A percentile compares a stretch with the other conserved stretches of the same genome.
Evolutionary conservation across 2,113 vertebrate genomes (phyloP).

Genomic region (Scomber japonicus): DNA sequence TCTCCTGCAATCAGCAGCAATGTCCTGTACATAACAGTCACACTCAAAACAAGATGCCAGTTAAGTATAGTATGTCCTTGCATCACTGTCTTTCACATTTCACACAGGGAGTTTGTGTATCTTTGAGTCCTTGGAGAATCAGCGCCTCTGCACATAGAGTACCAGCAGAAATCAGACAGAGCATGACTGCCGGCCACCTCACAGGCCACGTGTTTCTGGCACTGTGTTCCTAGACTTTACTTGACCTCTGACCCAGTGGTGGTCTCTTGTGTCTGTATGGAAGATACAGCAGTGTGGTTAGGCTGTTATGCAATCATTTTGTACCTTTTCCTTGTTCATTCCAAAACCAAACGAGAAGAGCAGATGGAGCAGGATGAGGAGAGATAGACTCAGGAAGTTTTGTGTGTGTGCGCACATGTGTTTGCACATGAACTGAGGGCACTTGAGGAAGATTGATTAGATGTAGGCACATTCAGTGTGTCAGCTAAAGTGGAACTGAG

Average conservation of each 20-base stretch:
- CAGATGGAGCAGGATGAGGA: slow-evolving; percentile 22
- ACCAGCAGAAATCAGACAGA: slow-evolving; percentile 15
- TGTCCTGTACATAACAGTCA: neutral
- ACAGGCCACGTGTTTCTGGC: slow-evolving; percentile 42
- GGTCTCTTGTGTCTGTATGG: slow-evolving; percentile 53
- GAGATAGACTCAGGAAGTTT: slow-evolving; percentile 18
- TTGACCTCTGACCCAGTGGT: slow-evolving; percentile 66
- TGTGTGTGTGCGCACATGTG: slow-evolving; percentile 14
- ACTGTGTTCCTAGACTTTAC: slow-evolving; percentile 55
- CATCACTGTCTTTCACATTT: slow-evolving; percentile 18
- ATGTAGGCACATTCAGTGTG: slow-evolving; percentile 46
- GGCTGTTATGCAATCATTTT: slow-evolving; percentile 50
- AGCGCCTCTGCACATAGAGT: slow-evolving; percentile 16
- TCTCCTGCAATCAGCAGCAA: slow-evolving; percentile 2
- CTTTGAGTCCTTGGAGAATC: slow-evolving; percentile 37
- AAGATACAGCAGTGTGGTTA: slow-evolving; percentile 41
- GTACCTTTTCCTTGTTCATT: slow-evolving; percentile 15
- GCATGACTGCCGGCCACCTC: slow-evolving; percentile 16
- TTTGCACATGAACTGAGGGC: neutral
- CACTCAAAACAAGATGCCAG: slow-evolving; percentile 26
- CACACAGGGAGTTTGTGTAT: slow-evolving; percentile 49
- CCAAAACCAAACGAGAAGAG: slow-evolving; percentile 50
- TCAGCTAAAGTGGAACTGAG: slow-evolving; percentile 59
- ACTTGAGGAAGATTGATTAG: slow-evolving; percentile 58
- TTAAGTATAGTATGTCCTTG: slow-evolving; percentile 29